phyloP scores from a whole-genome alignment of 2,888 invertebrate species.

The Lucinisca nassula region DNA sequence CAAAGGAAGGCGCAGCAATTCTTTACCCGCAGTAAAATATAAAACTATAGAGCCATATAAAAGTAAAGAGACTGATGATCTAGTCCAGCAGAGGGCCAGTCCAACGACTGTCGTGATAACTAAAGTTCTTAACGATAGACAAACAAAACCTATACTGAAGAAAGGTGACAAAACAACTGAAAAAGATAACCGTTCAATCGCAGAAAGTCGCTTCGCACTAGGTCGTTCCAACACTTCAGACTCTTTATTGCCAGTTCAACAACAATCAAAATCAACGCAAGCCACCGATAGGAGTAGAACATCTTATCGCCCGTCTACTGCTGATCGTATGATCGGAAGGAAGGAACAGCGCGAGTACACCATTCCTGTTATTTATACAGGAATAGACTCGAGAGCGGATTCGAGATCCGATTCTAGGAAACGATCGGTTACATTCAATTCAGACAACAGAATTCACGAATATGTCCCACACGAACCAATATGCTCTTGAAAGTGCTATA shows the following conservation, averaged over 20 bases:
- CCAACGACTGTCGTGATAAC: not conserved
- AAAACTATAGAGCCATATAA: not conserved
- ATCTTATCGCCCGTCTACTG: too few species aligned
- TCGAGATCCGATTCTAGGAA: not conserved
- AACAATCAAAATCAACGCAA: not conserved
- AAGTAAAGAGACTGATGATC: not conserved
- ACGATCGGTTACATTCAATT: slow-evolving; percentile 43
- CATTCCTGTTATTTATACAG: not conserved
- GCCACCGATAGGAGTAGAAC: too few species aligned
- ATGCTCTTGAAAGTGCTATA: slow-evolving; percentile 9
- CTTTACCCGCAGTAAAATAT: not conserved
- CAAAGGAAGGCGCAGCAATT: not conserved
- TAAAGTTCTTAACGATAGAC: not conserved
- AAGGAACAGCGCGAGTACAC: not conserved
- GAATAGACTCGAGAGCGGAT: not conserved
- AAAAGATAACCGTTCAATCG: not conserved
- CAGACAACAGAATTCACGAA: slow-evolving; percentile 57
- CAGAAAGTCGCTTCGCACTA: not conserved
- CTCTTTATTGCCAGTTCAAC: not conserved
- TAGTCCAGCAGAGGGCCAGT: not conserved
- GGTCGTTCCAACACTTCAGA: not conserved
- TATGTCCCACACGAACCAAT: slow-evolving; percentile 61
- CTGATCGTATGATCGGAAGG: too few species aligned
- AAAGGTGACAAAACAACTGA: not conserved
- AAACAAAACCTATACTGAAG: not conserved